These are phyloP conservation scores for Nettapus auritus DNA, from an alignment of 2,113 vertebrate genomes.

Conservation along the genomic window DNA sequence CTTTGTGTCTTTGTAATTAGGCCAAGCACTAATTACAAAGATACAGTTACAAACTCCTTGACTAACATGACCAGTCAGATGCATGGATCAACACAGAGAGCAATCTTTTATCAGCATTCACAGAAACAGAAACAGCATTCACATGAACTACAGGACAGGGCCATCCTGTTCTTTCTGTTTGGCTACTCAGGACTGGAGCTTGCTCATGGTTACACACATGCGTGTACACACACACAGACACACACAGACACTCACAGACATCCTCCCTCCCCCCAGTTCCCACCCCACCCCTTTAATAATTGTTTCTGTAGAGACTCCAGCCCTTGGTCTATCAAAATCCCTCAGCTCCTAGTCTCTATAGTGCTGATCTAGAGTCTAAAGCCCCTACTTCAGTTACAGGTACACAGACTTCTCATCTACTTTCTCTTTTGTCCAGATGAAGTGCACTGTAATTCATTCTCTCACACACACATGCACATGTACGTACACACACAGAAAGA, in stretches of 20 bases:
- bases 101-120: not conserved
- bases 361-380: not conserved
- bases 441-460: not conserved
- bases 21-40: not conserved
- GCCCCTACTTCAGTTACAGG: not conserved
- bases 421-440: not conserved
- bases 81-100: not conserved
- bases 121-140: not conserved
- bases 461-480: too few relatives aligned
- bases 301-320: not conserved
- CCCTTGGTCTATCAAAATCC: not conserved
- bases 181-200: not conserved
- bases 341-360: not conserved
- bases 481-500: too few relatives aligned
- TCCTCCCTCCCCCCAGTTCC: too few relatives aligned
- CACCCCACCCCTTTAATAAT: not conserved
- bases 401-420: not conserved
- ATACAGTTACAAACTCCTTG: not conserved
- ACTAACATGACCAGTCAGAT: not conserved
- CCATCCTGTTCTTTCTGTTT: not conserved
- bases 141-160: rapidly evolving
- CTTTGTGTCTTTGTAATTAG: too few relatives aligned
- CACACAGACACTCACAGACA: too few relatives aligned
- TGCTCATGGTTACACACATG: not conserved
- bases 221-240: not conserved